Evolutionary conservation across 2,797 vertebrate genomes (phyloP), one percentile per base, ranked within the genome.

Genomic region (Sebastes itinus): DNA sequence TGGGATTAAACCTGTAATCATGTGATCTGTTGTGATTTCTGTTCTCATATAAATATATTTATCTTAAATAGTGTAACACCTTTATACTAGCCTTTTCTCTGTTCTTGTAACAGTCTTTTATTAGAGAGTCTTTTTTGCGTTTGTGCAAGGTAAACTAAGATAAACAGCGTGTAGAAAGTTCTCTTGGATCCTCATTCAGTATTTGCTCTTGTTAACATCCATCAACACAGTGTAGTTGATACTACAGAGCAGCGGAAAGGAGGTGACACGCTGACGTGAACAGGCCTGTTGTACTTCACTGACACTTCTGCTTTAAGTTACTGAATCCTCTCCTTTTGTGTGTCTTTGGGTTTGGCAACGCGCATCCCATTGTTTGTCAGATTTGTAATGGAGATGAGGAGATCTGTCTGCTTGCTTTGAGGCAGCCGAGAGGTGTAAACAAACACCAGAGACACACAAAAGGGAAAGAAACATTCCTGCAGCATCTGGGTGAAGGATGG

Each of bases 401-500:
- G 85, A 69, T 72, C 75, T 84, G 83, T 80, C 52, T 2, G 32
- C 66, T 78, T 60, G 81, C 89, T 91, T 84, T 73, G 52, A 86
- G 77, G 75, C 78, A 78, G 69, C 67, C 16, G 25, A 73, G 71
- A 88, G 79, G 83, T 83, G 89, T 91, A 94, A 94, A 92, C 90
- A 87, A 93, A 93, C 88, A 89, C 86, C 59, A 63, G 60, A 74
- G 68, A 89, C 25, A 88, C 75, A 91, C 85, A 91, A 88, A 89
- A 77, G 74, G 69, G 63, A 69, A 52, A 80, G 75, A 81, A 85
- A 84, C 89, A 93, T 92, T 92, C 92, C 90, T 85, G 66, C 56
- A 82, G 74, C 91, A 92, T 91, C 85, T 92, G 91, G 85, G n/a
- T 78, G 65, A 92, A 88, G 86, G 87, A 86, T 89, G 73, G 89